A percentile compares a stretch with the other conserved stretches of the same genome.
Conservation (phyloP, 1,140 invertebrate species). For the Drosophila persimilis region DNA sequence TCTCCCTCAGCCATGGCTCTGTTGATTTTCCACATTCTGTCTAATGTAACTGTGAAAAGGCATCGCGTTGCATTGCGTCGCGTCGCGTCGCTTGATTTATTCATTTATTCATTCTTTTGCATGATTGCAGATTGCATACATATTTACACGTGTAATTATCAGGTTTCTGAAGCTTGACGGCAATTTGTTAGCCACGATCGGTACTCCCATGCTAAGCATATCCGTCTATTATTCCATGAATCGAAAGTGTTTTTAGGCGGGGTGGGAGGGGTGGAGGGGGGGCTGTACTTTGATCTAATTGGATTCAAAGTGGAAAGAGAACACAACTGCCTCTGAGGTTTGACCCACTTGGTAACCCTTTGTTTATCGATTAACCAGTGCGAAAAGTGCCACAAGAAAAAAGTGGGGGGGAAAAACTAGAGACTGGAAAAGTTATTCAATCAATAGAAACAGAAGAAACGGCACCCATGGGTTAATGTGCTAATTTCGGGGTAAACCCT, state of each 20-base stretch:
- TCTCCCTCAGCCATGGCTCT: constrained; percentile 28
- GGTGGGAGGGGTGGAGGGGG: not conserved
- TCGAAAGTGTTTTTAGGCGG: constrained; percentile 1
- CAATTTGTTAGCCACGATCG: constrained; percentile 37
- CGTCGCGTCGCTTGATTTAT: constrained; percentile 65
- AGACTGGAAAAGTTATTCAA: constrained; percentile 63
- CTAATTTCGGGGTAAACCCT: constrained; percentile 55
- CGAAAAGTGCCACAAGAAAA: constrained; percentile 9
- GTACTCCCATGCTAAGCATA: no score
- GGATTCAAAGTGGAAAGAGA: constrained; percentile 21
- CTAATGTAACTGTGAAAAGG: constrained; percentile 62
- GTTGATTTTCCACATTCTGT: constrained; percentile 65
- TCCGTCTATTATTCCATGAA: constrained; percentile 1
- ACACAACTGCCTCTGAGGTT: constrained; percentile 37
- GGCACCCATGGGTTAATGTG: constrained; percentile 74
- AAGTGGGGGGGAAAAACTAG: not conserved
- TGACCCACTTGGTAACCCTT: constrained; percentile 26
- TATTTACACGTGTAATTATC: constrained; percentile 55
- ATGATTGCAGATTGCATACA: constrained; percentile 48
- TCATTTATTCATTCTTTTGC: constrained; percentile 62
- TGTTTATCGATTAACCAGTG: constrained; percentile 54
- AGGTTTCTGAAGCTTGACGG: constrained; percentile 28
- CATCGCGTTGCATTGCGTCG: constrained; percentile 25
- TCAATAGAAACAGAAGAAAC: constrained; percentile 46
- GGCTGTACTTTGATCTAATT: constrained; percentile 56